A percentile compares a stretch with the other conserved stretches of the same genome.
phyloP scores from a whole-genome alignment of 2,113 vertebrate species.

The Microtus ochrogaster region DNA sequence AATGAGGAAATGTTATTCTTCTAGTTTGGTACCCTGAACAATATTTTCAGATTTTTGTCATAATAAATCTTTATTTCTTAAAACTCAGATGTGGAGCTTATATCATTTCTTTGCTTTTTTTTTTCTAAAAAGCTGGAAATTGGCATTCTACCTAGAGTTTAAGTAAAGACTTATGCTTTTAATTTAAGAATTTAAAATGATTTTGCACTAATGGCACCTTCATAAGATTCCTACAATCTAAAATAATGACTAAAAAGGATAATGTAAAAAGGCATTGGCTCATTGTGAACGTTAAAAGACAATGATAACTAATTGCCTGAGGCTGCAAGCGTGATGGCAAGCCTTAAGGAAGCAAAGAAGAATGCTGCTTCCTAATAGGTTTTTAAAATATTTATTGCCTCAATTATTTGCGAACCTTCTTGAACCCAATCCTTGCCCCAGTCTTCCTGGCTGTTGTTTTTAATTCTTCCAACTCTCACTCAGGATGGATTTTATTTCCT shows the following conservation, averaged over 20 bases:
- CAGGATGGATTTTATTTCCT: constrained; percentile 60
- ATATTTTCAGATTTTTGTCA: constrained; percentile 30
- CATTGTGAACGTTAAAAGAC: neutral
- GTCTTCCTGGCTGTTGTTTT: neutral
- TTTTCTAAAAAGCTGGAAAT: neutral
- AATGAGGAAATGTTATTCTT: neutral
- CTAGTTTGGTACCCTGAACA: constrained; percentile 8
- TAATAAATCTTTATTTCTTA: constrained; percentile 7
- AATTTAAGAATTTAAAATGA: neutral
- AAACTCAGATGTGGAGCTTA: neutral
- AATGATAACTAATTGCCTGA: constrained; percentile 4
- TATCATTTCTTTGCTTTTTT: neutral
- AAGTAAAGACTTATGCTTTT: constrained; percentile 7
- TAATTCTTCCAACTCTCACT: constrained; percentile 30
- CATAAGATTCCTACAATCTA: neutral
- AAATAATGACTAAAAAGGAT: constrained; percentile 2
- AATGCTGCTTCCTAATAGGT: constrained; percentile 10
- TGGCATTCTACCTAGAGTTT: neutral
- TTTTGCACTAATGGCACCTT: neutral
- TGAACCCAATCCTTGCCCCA: neutral
- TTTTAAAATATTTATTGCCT: constrained; percentile 54
- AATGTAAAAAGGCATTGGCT: neutral
- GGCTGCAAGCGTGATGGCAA: neutral
- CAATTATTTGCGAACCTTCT: constrained; percentile 15
- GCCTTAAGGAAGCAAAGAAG: neutral